These are phyloP conservation scores for Drosophila mayri DNA, from an alignment of 1,140 invertebrate genomes.

Conservation along the genomic window DNA sequence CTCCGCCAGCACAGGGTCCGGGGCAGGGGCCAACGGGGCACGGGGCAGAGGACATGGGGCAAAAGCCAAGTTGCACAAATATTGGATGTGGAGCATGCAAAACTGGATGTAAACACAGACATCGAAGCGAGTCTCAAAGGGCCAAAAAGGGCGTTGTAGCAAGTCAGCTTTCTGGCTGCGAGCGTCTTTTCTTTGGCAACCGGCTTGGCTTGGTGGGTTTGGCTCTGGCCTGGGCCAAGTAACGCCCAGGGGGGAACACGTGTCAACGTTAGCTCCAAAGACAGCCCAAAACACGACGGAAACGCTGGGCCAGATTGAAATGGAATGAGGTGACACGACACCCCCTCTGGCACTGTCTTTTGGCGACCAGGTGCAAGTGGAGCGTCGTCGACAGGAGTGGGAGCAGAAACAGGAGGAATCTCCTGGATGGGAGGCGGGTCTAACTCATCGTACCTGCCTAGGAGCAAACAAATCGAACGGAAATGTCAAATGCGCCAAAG, in stretches of 20 bases:
- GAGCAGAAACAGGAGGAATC: neutral
- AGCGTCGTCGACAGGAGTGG: neutral
- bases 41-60: conserved; percentile 24
- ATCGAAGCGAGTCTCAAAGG: conserved; percentile 56
- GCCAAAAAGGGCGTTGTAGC: conserved; percentile 51
- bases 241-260: conserved; percentile 57
- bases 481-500: conserved; percentile 83
- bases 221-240: conserved; percentile 25
- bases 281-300: conserved; percentile 56
- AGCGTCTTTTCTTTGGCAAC: conserved; percentile 54
- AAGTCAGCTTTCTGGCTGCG: conserved; percentile 55
- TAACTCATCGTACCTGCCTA: conserved; percentile 15
- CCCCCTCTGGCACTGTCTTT: conserved; percentile 46
- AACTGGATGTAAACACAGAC: conserved; percentile 71
- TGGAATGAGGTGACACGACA: conserved; percentile 55
- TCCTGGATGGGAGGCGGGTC: conserved; percentile 6
- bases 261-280: conserved; percentile 66
- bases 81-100: conserved; percentile 65
- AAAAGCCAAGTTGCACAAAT: conserved; percentile 66
- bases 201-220: conserved; percentile 8
- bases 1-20: conserved; percentile 8
- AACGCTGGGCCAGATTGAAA: conserved; percentile 64
- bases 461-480: conserved; percentile 82
- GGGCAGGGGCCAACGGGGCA: neutral
- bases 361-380: conserved; percentile 9